Conservation (phyloP, 2,888 invertebrate species). For the Sarcophaga carnaria region DNA sequence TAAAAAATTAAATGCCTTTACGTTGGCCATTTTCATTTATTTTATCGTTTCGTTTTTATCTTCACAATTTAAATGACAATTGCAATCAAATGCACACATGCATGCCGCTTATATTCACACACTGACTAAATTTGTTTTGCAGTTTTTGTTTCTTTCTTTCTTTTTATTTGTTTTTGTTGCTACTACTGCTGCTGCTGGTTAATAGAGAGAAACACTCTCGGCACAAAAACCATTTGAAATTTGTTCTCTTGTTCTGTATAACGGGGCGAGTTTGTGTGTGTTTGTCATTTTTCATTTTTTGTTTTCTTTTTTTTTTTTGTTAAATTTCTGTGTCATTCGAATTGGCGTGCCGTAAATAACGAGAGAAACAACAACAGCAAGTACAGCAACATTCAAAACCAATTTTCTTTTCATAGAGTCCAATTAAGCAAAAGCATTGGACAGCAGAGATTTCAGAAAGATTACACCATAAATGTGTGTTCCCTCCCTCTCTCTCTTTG, state of each 20-base stretch:
- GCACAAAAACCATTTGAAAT: conserved; percentile 10
- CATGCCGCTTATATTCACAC: background rate
- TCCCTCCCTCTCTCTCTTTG: background rate
- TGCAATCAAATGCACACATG: background rate
- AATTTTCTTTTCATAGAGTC: conserved; percentile 53
- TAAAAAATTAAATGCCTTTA: background rate
- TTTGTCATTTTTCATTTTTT: conserved; percentile 7
- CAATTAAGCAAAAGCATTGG: conserved; percentile 46
- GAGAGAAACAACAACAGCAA: background rate
- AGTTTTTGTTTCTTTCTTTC: background rate
- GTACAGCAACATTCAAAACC: conserved; percentile 51
- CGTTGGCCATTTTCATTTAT: background rate
- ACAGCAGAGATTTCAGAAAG: conserved; percentile 8
- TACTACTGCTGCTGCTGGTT: background rate
- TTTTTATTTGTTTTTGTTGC: background rate
- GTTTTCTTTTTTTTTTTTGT: conserved; percentile 10
- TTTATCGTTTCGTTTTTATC: conserved; percentile 8
- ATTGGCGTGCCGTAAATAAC: conserved; percentile 50
- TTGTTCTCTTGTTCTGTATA: background rate
- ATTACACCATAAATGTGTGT: background rate
- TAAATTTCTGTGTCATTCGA: conserved; percentile 44
- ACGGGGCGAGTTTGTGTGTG: too few relatives aligned
- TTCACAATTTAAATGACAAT: conserved; percentile 8
- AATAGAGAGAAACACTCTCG: conserved; percentile 8
- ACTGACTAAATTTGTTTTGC: conserved; percentile 25